A percentile compares a stretch with the other conserved stretches of the same genome.
Conservation (phyloP, 2,888 invertebrate species). For the Drosophila eohydei region DNA sequence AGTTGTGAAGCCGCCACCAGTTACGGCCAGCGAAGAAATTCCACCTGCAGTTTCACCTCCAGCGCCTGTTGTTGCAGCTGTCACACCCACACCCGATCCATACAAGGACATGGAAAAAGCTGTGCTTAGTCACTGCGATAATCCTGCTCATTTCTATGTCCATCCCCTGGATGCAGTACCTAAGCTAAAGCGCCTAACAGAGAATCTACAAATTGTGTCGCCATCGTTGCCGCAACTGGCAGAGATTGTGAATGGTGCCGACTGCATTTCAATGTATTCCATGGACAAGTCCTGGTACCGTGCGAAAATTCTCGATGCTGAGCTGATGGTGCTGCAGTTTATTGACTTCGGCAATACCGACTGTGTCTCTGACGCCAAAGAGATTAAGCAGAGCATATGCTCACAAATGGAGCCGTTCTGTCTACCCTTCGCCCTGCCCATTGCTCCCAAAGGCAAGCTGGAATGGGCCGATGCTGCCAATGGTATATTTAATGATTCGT, state of each 20-base stretch:
- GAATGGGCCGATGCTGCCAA: slow-evolving; percentile 89
- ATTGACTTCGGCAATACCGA: slow-evolving; percentile 93
- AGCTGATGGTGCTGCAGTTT: slow-evolving; percentile 91
- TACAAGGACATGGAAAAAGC: slow-evolving; percentile 85
- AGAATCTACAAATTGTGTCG: slow-evolving; percentile 88
- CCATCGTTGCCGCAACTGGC: slow-evolving; percentile 86
- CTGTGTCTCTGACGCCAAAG: slow-evolving; percentile 88
- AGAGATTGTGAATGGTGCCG: slow-evolving; percentile 85
- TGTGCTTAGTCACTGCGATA: slow-evolving; percentile 90
- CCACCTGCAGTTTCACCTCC: slow-evolving; percentile 2
- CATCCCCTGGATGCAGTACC: slow-evolving; percentile 87
- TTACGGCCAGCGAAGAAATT: slow-evolving; percentile 32
- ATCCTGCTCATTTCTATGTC: slow-evolving; percentile 91
- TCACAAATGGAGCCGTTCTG: slow-evolving; percentile 86
- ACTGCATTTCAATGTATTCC: slow-evolving; percentile 92
- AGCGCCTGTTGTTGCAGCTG: background rate
- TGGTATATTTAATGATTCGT: slow-evolving; percentile 86
- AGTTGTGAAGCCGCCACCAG: background rate
- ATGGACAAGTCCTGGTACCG: slow-evolving; percentile 96
- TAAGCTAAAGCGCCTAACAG: slow-evolving; percentile 87
- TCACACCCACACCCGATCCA: slow-evolving; percentile 65
- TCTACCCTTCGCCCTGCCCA: slow-evolving; percentile 88
- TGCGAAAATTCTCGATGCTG: slow-evolving; percentile 93
- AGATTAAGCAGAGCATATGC: slow-evolving; percentile 86
- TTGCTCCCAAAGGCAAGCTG: slow-evolving; percentile 87